phyloP scores from a whole-genome alignment of 2,888 invertebrate species.

The Chrysotoxum bicinctum region DNA sequence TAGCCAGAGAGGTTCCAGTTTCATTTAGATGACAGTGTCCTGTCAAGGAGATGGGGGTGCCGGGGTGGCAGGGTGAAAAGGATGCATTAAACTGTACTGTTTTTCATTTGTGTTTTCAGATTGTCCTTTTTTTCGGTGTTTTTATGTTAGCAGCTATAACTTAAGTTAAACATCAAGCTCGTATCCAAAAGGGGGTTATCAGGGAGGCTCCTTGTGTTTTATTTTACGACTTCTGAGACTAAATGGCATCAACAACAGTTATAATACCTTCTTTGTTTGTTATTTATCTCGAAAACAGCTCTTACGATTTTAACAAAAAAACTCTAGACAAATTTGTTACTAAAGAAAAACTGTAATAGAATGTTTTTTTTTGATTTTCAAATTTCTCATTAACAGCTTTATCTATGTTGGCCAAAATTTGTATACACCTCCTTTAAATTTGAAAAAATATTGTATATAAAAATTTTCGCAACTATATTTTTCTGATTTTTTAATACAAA shows the following conservation, averaged over 20 bases:
- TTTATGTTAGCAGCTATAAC: background rate
- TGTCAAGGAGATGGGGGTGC: background rate
- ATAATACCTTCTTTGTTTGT: too few species aligned
- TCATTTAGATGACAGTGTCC: constrained; percentile 62
- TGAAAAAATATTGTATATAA: too few species aligned
- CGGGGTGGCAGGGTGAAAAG: constrained; percentile 31
- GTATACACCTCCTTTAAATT: too few species aligned
- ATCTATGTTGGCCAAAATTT: too few species aligned
- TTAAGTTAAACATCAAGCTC: background rate
- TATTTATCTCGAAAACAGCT: too few species aligned
- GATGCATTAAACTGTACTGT: constrained; percentile 54
- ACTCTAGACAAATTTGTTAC: too few species aligned
- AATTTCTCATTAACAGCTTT: too few species aligned
- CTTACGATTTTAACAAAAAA: too few species aligned
- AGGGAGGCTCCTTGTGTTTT: background rate
- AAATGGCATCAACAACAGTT: background rate
- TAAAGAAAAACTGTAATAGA: too few species aligned
- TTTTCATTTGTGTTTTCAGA: constrained; percentile 56
- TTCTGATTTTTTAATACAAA: too few species aligned
- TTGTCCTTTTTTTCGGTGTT: constrained; percentile 31
- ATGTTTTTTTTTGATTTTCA: too few species aligned
- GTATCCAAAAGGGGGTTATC: background rate
- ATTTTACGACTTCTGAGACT: background rate
- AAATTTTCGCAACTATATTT: too few species aligned
- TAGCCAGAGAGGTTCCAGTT: constrained; percentile 56